Evolutionary conservation across 2,888 invertebrate species (phyloP), one percentile per base, ranked within the genome.

Genomic region (Philereme vetulata): DNA sequence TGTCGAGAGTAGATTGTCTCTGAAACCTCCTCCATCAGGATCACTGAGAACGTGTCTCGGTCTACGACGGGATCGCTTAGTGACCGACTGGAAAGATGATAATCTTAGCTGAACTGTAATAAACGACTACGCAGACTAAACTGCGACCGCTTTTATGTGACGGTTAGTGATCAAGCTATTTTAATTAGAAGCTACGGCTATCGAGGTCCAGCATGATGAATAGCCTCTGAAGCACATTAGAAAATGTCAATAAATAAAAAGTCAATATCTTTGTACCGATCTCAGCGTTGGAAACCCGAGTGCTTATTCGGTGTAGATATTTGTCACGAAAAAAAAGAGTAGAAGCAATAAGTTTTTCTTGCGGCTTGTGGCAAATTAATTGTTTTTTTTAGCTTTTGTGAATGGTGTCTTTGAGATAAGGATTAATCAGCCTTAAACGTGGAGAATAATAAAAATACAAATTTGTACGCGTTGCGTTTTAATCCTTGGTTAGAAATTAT

Each of bases 171-270:
- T 10, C 48, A 7, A 56, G 51, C 48, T 51, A 11, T 51, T n/a
- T n/a, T 43, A 11, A 0, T 4, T 0, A 46, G 36, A 33, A 32
- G 48, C 63, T 64, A 52, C 55, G 62, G 9, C 55, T 56, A 54
- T 64, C 60, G 49, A 66, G 67, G 66, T 70, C 70, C 69, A 74
- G 72, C 80, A 86, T 91, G 91, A 92, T 89, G 89, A 86, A 92
- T 91, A 76, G 77, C 70, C 73, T 69, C 68, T 72, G 73, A 74
- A 78, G 83, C 76, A 84, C 87, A 90, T 92, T 90, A 91, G 88
- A 88, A 90, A 90, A 88, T 86, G 89, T 88, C 87, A 90, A 92
- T 92, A 90, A 90, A 90, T 90, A 92, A 91, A 90, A 90, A 88
- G 82, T 82, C 77, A 81, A 82, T 88, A 89, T 90, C 88, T 78